Percentiles rank a stretch among this genome's conserved stretches.
These are phyloP conservation scores for Amiota communis DNA, from an alignment of 2,888 invertebrate species.

Conservation along the genomic window DNA sequence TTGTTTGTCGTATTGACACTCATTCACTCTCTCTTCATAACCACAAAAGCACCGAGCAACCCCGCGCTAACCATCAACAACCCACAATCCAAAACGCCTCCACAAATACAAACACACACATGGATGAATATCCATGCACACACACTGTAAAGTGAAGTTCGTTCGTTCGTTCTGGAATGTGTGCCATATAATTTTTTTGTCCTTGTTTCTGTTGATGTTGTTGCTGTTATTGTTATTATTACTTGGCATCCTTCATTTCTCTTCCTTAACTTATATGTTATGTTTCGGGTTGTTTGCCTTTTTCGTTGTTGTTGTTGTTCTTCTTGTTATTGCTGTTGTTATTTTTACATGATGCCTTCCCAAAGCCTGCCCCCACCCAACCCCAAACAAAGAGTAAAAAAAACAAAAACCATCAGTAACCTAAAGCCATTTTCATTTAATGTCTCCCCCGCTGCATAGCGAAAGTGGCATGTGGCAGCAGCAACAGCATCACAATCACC, in stretches of 20 bases:
- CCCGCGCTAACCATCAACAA: not conserved
- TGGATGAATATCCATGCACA: not conserved
- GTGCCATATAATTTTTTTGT: slow-evolving; percentile 51
- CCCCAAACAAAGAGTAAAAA: too few relatives aligned
- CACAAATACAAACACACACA: not conserved
- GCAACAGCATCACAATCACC: slow-evolving; percentile 12
- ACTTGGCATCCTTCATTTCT: slow-evolving; percentile 21
- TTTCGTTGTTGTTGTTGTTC: slow-evolving; percentile 38
- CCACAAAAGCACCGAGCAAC: not conserved
- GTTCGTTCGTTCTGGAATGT: slow-evolving; percentile 55
- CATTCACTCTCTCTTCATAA: not conserved
- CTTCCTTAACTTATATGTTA: not conserved
- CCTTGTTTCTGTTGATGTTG: slow-evolving; percentile 5
- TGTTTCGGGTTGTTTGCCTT: slow-evolving; percentile 44
- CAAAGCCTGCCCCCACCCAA: slow-evolving; percentile 35
- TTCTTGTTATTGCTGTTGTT: slow-evolving; percentile 41
- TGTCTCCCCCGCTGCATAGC: slow-evolving; percentile 56
- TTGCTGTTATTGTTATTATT: slow-evolving; percentile 44
- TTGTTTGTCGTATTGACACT: not conserved
- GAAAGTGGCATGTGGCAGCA: not conserved
- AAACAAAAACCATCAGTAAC: too few relatives aligned
- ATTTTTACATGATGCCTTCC: slow-evolving; percentile 41
- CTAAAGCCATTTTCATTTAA: slow-evolving; percentile 53
- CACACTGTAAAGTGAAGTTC: slow-evolving; percentile 1
- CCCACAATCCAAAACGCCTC: not conserved